A percentile compares a stretch with the other conserved stretches of the same genome.
Evolutionary conservation across 2,888 invertebrate genomes (phyloP).

Genomic region (Andrena bucephala): DNA sequence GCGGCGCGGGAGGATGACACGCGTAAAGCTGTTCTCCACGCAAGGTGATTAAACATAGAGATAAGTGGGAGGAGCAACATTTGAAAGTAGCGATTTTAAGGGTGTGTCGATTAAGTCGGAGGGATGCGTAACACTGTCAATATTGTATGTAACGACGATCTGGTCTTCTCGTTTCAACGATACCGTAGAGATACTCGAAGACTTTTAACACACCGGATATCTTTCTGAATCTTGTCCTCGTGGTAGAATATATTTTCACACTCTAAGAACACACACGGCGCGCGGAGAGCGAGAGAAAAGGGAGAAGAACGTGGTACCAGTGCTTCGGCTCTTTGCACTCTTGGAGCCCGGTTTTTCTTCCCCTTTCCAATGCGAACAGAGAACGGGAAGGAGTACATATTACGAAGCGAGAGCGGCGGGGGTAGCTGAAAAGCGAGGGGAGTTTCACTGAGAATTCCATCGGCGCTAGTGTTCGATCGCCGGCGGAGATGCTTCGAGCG

Average conservation of each 20-base stretch:
- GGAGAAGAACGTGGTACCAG: slow-evolving; percentile 14
- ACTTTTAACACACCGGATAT: slow-evolving; percentile 49
- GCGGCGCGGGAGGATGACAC: neutral
- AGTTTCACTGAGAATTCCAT: no score
- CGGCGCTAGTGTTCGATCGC: no score
- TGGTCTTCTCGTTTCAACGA: slow-evolving; percentile 55
- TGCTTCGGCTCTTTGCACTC: slow-evolving; percentile 56
- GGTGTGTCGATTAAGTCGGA: slow-evolving; percentile 30
- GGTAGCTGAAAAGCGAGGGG: no score
- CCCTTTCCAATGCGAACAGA: neutral
- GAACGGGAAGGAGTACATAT: no score
- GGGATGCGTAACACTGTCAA: slow-evolving; percentile 63
- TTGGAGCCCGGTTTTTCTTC: slow-evolving; percentile 10
- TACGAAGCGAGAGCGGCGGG: no score
- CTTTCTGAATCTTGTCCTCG: slow-evolving; percentile 61
- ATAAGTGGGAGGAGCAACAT: slow-evolving; percentile 8
- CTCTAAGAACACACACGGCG: slow-evolving; percentile 36
- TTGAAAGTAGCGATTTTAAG: slow-evolving; percentile 33
- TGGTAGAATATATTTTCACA: slow-evolving; percentile 66
- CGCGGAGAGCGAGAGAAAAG: slow-evolving; percentile 31
- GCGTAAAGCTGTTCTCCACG: neutral
- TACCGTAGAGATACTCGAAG: slow-evolving; percentile 43
- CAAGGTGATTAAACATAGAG: slow-evolving; percentile 26
- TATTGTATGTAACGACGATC: slow-evolving; percentile 59
- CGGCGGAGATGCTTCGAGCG: neutral